A percentile compares a stretch with the other conserved stretches of the same genome.
Conservation (phyloP, 2,797 vertebrate genomes). For the Sebastolobus alascanus region DNA sequence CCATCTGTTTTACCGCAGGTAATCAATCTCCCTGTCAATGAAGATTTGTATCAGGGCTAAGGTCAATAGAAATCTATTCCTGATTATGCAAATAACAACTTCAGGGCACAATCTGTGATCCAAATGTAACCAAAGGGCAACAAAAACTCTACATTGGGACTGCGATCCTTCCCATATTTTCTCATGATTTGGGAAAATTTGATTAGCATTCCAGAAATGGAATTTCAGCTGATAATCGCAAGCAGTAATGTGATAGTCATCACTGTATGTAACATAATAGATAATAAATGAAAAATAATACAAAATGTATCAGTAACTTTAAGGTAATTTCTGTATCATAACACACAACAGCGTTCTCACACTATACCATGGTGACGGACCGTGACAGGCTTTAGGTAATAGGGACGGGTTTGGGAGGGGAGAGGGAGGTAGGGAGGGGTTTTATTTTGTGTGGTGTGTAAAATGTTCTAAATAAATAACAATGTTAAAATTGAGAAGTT, state of each 20-base stretch:
- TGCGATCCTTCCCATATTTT: neutral
- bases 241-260: neutral
- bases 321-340: neutral
- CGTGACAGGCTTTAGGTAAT: no score
- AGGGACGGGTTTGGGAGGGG: no score
- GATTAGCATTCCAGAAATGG: neutral
- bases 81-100: constrained; percentile 62
- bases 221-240: neutral
- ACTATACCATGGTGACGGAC: no score
- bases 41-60: constrained; percentile 53
- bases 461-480: no score
- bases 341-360: neutral
- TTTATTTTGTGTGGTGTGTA: no score
- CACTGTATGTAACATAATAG: neutral
- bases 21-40: constrained; percentile 54
- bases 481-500: no score
- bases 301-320: neutral
- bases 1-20: neutral
- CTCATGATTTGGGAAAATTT: neutral
- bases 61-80: constrained; percentile 44
- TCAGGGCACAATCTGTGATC: constrained; percentile 34
- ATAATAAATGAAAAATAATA: neutral
- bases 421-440: no score
- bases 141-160: neutral
- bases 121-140: constrained; percentile 8